Percentiles rank a stretch among this genome's conserved stretches.
These are phyloP conservation scores for Notolepis coatsorum DNA, from an alignment of 2,797 vertebrate species.

Conservation along the genomic window DNA sequence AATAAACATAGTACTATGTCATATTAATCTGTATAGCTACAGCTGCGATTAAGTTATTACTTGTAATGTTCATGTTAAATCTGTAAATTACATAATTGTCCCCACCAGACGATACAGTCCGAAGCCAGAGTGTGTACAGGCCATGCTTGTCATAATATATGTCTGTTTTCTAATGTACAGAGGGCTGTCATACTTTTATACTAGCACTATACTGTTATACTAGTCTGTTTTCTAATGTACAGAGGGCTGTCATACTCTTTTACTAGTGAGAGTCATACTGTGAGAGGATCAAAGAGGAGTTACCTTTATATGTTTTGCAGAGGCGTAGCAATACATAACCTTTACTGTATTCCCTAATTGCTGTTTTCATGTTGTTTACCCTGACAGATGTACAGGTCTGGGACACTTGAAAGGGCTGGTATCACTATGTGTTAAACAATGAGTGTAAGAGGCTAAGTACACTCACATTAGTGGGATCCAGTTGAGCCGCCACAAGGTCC, in stretches of 20 bases:
- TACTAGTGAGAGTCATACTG: not conserved
- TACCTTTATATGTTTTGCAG: not conserved
- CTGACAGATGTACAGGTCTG: slow-evolving; percentile 6
- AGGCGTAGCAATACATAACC: not conserved
- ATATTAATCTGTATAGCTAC: slow-evolving; percentile 32
- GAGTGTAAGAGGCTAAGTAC: slow-evolving; percentile 45
- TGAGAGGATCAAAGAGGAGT: not conserved
- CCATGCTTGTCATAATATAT: no score
- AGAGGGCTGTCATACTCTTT: not conserved
- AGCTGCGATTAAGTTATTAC: slow-evolving; percentile 38
- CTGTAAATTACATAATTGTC: no score
- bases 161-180: not conserved
- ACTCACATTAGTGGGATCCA: slow-evolving; percentile 43
- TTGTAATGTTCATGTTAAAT: slow-evolving; percentile 20
- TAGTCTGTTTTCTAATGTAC: not conserved
- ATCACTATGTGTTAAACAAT: slow-evolving; percentile 32
- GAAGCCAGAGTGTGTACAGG: no score
- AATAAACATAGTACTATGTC: slow-evolving; percentile 5
- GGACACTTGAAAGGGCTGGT: slow-evolving; percentile 2
- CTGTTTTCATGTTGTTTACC: slow-evolving; percentile 10
- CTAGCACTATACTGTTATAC: not conserved
- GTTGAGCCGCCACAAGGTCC: slow-evolving; percentile 57
- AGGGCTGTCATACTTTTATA: not conserved
- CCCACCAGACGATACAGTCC: no score
- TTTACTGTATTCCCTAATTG: no score